Conservation (phyloP, 2,888 invertebrate species). For the Eulithis prunata region DNA sequence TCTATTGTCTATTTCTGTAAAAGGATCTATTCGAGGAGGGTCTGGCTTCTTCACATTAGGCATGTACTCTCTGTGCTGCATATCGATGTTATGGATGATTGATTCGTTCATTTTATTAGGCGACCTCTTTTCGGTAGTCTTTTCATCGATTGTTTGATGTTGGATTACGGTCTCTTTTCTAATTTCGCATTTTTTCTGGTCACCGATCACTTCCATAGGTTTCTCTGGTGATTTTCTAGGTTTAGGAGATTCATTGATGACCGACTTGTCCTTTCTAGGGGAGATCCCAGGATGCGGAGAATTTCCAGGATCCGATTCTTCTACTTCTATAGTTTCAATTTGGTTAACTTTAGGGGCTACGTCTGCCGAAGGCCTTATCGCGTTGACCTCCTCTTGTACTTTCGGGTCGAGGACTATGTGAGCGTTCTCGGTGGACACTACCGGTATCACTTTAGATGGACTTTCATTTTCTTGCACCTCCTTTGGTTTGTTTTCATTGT, state of each 20-base stretch:
- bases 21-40: constrained; percentile 66
- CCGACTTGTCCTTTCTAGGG: constrained; percentile 69
- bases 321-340: constrained; percentile 75
- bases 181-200: constrained; percentile 69
- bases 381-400: constrained; percentile 63
- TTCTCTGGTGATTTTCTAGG: constrained; percentile 67
- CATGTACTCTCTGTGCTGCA: constrained; percentile 61
- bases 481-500: constrained; percentile 66
- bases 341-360: constrained; percentile 67
- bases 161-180: constrained; percentile 80
- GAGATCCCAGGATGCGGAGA: constrained; percentile 59
- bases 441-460: constrained; percentile 73
- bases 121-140: constrained; percentile 67
- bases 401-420: constrained; percentile 75
- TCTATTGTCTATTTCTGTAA: constrained; percentile 66
- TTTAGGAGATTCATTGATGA: constrained; percentile 69
- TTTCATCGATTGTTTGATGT: constrained; percentile 73
- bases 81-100: constrained; percentile 71
- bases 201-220: constrained; percentile 47
- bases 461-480: constrained; percentile 72
- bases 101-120: constrained; percentile 70
- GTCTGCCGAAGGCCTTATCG: constrained; percentile 60
- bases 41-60: constrained; percentile 66
- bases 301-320: constrained; percentile 69
- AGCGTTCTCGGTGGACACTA: constrained; percentile 74